A percentile compares a stretch with the other conserved stretches of the same genome.
Evolutionary conservation across 2,888 invertebrate genomes (phyloP).

Genomic region (Nephrotoma flavescens): DNA sequence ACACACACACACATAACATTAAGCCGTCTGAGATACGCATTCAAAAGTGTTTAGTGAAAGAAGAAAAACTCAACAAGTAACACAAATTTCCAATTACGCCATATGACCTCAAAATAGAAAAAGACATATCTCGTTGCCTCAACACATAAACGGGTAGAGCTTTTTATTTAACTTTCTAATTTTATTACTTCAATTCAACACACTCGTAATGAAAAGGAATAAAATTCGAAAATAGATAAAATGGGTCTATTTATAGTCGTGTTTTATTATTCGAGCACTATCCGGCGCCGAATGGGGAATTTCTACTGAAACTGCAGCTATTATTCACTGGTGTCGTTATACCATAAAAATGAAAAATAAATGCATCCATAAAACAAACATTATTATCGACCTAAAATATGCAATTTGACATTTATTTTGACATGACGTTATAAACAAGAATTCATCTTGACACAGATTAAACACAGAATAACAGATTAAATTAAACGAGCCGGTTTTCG

Average conservation of each 20-base stretch:
- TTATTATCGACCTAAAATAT: too few relatives aligned
- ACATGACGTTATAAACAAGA: too few relatives aligned
- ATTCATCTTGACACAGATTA: too few relatives aligned
- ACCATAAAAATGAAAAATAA: too few relatives aligned
- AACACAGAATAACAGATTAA: too few relatives aligned
- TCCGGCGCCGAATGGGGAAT: too few relatives aligned
- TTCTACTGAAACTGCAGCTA: too few relatives aligned
- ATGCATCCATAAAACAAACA: too few relatives aligned
- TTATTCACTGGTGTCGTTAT: too few relatives aligned
- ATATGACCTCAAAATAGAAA: background rate
- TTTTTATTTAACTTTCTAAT: background rate
- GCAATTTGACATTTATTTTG: too few relatives aligned
- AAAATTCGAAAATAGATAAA: background rate
- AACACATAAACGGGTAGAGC: background rate
- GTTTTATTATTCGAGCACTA: too few relatives aligned
- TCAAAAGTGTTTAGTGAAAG: background rate
- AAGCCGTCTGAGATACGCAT: background rate
- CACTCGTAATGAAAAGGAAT: background rate
- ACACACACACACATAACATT: background rate
- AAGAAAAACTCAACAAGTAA: background rate
- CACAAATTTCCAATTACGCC: background rate
- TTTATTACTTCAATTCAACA: background rate
- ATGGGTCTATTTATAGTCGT: background rate
- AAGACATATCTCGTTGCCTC: background rate
- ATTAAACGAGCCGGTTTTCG: too few relatives aligned